Base-by-base conservation (phyloP, 2,113 vertebrate species). In the Megaceryle torquata region DNA sequence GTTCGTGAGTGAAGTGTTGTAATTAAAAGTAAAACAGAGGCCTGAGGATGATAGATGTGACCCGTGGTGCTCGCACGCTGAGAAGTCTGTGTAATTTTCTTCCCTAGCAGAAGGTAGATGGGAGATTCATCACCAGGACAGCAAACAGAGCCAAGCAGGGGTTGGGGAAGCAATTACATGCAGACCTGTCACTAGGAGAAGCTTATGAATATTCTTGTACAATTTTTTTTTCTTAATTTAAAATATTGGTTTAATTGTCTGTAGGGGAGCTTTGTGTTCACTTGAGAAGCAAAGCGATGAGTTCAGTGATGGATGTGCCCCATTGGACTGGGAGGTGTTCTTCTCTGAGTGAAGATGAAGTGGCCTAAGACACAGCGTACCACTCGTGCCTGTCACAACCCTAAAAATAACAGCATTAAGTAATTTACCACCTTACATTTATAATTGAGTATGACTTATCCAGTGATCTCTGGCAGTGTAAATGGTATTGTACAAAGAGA, bases 21-120 rank as follows among this genome's bases (percentile, higher is more conserved):
- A 95, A 98, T 97, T 97, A 97, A 95, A 97, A 97, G 93, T 71
- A 96, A 95, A 96, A 94, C 88, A 94, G 95, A 94, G 93, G 91
- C 91, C 89, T 76, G 91, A 43, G 86, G 80, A 72, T 97, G 97
- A 97, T 91, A n/a, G 95, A 97, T 97, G 96, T 75, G 91, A 91
- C 91, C 94, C 15, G 5, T 25, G 25, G 93, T 17, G 43, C 83
- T 60, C 44, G 26, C 93, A 85, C 71, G 82, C 68, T 67, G 96
- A 96, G 87, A 91, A 95, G 57, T 13, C 65, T 65, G 56, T 39
- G 93, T 78, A 48, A 48, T 96, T 98, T 60, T 59, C 54, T 25
- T n/a, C 79, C 96, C 91, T 39, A 59, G 91, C 86, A 91, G 83
- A 63, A 93, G 24, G 9, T 57, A 81, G 95, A 87, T 69, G 85